Percentiles rank a stretch among this genome's conserved stretches.
Conservation (phyloP, 2,113 vertebrate species). For the Callipepla squamata region DNA sequence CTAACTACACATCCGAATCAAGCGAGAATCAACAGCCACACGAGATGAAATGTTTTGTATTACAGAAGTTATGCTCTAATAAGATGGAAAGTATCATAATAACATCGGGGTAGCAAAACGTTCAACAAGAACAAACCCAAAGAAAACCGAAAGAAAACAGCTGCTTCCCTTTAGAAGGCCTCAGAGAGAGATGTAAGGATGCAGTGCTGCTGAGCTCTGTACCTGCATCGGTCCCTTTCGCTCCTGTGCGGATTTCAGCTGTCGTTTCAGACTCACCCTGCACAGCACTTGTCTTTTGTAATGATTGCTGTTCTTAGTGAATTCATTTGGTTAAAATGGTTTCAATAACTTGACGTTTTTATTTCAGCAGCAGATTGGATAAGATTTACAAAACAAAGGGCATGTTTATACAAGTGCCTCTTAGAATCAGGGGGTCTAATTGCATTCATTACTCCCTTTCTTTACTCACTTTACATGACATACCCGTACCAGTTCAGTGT, state of each 20-base stretch:
- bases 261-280: accelerated
- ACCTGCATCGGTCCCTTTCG: background rate
- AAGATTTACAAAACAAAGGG: background rate
- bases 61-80: too few relatives aligned
- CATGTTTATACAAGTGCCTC: background rate
- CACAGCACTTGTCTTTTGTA: background rate
- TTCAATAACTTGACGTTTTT: background rate
- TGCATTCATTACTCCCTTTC: background rate
- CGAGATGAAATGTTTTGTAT: background rate
- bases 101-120: too few relatives aligned
- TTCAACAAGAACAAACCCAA: too few relatives aligned
- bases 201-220: background rate
- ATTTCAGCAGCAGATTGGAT: background rate
- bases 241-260: background rate
- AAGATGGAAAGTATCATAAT: too few relatives aligned
- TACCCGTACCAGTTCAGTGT: background rate
- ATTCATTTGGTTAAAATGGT: background rate
- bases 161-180: too few relatives aligned
- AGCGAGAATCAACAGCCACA: background rate
- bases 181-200: too few relatives aligned
- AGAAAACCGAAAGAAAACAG: too few relatives aligned
- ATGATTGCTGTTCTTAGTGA: background rate
- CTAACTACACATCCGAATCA: background rate
- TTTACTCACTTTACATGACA: background rate
- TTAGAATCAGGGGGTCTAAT: background rate